Conservation (phyloP, 2,888 invertebrate species). For the Eilema griseolum region DNA sequence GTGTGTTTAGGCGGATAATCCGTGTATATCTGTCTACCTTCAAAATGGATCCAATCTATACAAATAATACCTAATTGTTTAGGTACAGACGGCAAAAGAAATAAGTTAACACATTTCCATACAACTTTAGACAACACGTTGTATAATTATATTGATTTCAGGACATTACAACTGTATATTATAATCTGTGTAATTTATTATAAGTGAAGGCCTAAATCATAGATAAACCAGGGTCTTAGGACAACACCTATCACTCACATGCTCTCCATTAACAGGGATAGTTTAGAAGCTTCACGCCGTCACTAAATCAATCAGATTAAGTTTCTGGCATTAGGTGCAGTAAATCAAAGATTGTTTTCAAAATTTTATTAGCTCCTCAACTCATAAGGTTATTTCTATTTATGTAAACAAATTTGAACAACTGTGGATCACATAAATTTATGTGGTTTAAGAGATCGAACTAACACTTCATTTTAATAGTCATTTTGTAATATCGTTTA, state of each 20-base stretch:
- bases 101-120: too few species aligned
- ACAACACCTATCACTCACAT: neutral
- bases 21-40: neutral
- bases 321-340: neutral
- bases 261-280: neutral
- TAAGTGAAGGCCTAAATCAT: too few species aligned
- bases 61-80: too few species aligned
- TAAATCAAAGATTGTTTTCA: neutral
- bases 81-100: neutral
- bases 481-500: neutral
- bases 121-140: too few species aligned
- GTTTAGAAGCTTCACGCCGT: neutral
- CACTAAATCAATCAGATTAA: slow-evolving; percentile 4
- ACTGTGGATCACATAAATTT: neutral
- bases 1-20: neutral
- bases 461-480: neutral
- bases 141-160: too few species aligned
- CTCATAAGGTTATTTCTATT: slow-evolving; percentile 9
- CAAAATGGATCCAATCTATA: neutral
- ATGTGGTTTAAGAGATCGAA: neutral
- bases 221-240: neutral
- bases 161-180: too few species aligned
- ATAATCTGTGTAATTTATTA: too few species aligned
- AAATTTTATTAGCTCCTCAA: slow-evolving; percentile 11
- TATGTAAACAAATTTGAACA: slow-evolving; percentile 4